Evolutionary conservation across 2,113 vertebrate species (phyloP).

Genomic region (Loxodonta africana): DNA sequence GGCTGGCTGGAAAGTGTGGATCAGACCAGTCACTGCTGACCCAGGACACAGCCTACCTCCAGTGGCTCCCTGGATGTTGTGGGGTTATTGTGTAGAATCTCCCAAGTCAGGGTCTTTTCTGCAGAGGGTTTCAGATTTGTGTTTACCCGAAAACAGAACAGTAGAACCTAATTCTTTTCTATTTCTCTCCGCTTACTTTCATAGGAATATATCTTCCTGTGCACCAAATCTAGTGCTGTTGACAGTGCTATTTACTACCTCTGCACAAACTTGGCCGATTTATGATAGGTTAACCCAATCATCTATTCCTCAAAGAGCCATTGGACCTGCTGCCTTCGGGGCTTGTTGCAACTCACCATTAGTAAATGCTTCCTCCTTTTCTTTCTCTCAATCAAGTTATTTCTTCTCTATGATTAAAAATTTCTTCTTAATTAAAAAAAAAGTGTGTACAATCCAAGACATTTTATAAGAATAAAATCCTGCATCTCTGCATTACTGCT

Average conservation of each 20-base stretch:
- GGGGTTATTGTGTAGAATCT: background rate
- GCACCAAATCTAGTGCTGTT: background rate
- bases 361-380: background rate
- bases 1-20: background rate
- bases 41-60: background rate
- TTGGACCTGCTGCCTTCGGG: background rate
- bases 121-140: slow-evolving; percentile 20
- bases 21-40: background rate
- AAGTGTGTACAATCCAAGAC: background rate
- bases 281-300: background rate
- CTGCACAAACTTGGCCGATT: background rate
- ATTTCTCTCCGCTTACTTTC: slow-evolving; percentile 51
- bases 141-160: slow-evolving; percentile 10
- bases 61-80: background rate
- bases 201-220: slow-evolving; percentile 1
- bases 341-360: slow-evolving; percentile 4
- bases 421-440: background rate
- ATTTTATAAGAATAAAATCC: background rate
- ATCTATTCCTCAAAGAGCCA: background rate
- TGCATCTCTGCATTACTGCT: background rate
- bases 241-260: slow-evolving; percentile 54
- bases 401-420: slow-evolving; percentile 14
- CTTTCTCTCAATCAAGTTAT: background rate
- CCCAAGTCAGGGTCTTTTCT: background rate
- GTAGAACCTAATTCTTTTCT: background rate